Conservation (phyloP, 2,888 invertebrate species). For the Drosophila kuntzei region DNA sequence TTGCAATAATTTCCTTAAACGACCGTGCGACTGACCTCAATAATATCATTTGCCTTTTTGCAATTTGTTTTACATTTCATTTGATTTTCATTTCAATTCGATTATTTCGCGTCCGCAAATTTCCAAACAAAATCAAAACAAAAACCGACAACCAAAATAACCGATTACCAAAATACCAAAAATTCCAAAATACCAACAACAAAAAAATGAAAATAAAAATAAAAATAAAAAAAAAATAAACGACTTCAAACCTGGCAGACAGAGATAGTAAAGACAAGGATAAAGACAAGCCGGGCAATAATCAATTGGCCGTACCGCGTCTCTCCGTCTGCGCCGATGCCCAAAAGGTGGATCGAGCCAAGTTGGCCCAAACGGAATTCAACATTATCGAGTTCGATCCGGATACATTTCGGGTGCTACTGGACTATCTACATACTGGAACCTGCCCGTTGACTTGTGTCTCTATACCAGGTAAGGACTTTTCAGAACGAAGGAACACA, state of each 20-base stretch:
- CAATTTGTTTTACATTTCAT: constrained; percentile 31
- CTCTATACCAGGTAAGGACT: constrained; percentile 91
- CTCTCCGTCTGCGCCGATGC: constrained; percentile 97
- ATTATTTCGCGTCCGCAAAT: constrained; percentile 36
- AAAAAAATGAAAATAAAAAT: neutral
- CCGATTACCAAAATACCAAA: constrained; percentile 1
- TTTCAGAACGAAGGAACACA: too few relatives aligned
- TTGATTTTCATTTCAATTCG: constrained; percentile 33
- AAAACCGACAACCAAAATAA: constrained; percentile 8
- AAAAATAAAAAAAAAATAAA: constrained; percentile 7
- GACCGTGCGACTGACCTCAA: constrained; percentile 27
- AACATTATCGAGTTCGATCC: constrained; percentile 98
- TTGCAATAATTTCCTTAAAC: constrained; percentile 34
- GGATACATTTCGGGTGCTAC: constrained; percentile 94
- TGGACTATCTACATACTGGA: constrained; percentile 97
- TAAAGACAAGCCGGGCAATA: constrained; percentile 90
- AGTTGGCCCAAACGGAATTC: constrained; percentile 97
- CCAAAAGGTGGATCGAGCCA: constrained; percentile 96
- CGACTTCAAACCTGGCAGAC: constrained; percentile 86
- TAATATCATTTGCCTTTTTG: constrained; percentile 32
- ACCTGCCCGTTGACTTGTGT: constrained; percentile 96
- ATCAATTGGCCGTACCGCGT: constrained; percentile 93
- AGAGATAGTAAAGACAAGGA: constrained; percentile 93
- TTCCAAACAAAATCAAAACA: constrained; percentile 10
- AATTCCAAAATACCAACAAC: constrained; percentile 7